Evolutionary conservation across 2,797 vertebrate genomes (phyloP).

Genomic region (Etheostoma nigrum): DNA sequence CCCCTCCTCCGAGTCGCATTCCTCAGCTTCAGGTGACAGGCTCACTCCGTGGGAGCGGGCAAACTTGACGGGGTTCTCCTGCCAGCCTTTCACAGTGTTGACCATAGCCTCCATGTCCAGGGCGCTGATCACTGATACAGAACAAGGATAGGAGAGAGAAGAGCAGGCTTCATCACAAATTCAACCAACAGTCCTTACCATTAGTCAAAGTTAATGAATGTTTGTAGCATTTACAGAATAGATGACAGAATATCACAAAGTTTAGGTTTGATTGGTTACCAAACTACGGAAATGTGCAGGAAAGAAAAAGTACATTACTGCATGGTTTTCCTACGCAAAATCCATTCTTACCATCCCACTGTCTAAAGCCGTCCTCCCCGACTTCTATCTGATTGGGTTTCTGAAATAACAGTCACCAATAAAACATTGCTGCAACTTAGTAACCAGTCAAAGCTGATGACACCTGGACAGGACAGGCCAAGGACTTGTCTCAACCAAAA

Average conservation of each 20-base stretch:
- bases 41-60: conserved; percentile 92
- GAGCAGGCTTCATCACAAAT: conserved; percentile 61
- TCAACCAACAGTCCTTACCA: conserved; percentile 28
- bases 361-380: conserved; percentile 99
- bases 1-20: conserved; percentile 72
- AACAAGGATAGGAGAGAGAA: conserved; percentile 58
- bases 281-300: conserved; percentile 80
- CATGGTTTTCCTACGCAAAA: conserved; percentile 88
- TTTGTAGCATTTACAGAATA: conserved; percentile 70
- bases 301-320: conserved; percentile 86
- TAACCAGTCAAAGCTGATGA: conserved; percentile 85
- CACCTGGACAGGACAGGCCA: conserved; percentile 87
- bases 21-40: conserved; percentile 72
- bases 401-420: conserved; percentile 98
- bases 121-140: conserved; percentile 87
- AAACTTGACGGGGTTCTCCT: conserved; percentile 92
- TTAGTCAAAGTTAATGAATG: conserved; percentile 68
- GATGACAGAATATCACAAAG: conserved; percentile 51
- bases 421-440: conserved; percentile 92
- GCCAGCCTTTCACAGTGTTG: conserved; percentile 93
- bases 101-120: conserved; percentile 97
- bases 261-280: conserved; percentile 73
- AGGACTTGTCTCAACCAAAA: conserved; percentile 82
- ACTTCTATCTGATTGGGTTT: conserved; percentile 98
- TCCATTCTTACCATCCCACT: conserved; percentile 98